phyloP scores from a whole-genome alignment of 2,888 invertebrate genomes.

The Drosophila picticornis region DNA sequence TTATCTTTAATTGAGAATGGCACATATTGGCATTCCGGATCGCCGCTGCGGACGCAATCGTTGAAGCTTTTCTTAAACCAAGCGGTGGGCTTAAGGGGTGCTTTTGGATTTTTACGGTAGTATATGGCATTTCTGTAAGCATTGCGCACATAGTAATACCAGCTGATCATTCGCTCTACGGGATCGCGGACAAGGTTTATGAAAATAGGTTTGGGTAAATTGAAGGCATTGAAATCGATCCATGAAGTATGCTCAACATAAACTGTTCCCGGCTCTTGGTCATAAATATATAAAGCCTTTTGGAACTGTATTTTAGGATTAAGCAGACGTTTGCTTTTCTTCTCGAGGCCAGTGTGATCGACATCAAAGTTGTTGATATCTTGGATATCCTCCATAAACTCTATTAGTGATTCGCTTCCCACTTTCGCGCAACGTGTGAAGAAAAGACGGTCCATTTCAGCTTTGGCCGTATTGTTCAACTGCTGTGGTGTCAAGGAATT shows the following conservation, averaged over 20 bases:
- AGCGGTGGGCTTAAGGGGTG: slow-evolving; percentile 83
- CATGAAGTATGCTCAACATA: slow-evolving; percentile 95
- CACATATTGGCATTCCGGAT: slow-evolving; percentile 92
- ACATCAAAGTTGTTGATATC: slow-evolving; percentile 86
- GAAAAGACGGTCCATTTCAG: slow-evolving; percentile 91
- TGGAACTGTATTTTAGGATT: slow-evolving; percentile 90
- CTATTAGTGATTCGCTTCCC: slow-evolving; percentile 95
- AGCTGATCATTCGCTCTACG: slow-evolving; percentile 94
- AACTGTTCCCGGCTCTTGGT: slow-evolving; percentile 91
- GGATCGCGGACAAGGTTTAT: slow-evolving; percentile 95
- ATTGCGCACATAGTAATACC: slow-evolving; percentile 95
- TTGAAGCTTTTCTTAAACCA: slow-evolving; percentile 89
- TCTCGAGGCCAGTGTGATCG: slow-evolving; percentile 86
- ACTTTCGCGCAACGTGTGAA: slow-evolving; percentile 96
- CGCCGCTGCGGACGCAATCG: slow-evolving; percentile 92
- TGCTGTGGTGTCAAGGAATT: slow-evolving; percentile 51
- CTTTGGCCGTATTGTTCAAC: slow-evolving; percentile 92
- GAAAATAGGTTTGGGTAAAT: slow-evolving; percentile 92
- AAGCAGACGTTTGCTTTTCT: slow-evolving; percentile 48
- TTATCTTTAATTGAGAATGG: slow-evolving; percentile 91
- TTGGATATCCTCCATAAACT: slow-evolving; percentile 84
- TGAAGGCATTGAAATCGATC: slow-evolving; percentile 93
- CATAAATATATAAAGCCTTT: slow-evolving; percentile 88
- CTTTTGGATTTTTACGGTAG: slow-evolving; percentile 92
- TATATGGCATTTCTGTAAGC: slow-evolving; percentile 89